Evolutionary conservation across 1,140 invertebrate genomes (phyloP).

Genomic region (Trichonephila clavata): DNA sequence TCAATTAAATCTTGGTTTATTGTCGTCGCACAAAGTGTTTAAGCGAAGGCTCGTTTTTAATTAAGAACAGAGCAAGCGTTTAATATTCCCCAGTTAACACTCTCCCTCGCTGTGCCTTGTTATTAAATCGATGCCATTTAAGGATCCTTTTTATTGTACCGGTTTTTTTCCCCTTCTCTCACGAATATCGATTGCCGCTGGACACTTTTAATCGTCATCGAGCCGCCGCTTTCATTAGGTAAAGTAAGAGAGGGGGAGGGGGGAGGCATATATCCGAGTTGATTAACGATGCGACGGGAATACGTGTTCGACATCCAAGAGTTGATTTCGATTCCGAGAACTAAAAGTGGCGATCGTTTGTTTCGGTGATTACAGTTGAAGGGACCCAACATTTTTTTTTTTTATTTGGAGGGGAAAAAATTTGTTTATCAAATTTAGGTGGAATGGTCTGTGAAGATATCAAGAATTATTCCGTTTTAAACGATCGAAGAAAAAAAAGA

Average conservation of each 20-base stretch:
- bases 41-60: neutral
- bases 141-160: neutral
- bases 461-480: no score
- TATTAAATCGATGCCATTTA: conserved; percentile 34
- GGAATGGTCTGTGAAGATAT: neutral
- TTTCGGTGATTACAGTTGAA: neutral
- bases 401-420: no score
- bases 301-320: conserved; percentile 71
- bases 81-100: neutral
- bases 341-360: conserved; percentile 44
- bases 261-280: conserved; percentile 62
- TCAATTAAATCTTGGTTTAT: conserved; percentile 28
- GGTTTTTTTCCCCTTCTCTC: neutral
- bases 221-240: conserved; percentile 58
- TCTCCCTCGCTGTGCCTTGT: neutral
- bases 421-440: neutral
- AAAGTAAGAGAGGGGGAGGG: conserved; percentile 37
- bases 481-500: no score
- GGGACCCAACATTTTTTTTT: neutral
- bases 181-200: conserved; percentile 48
- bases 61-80: neutral
- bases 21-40: neutral
- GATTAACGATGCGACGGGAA: conserved; percentile 66
- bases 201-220: conserved; percentile 72
- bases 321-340: conserved; percentile 47